Evolutionary conservation across 2,888 invertebrate genomes (phyloP), one percentile per base, ranked within the genome.

Genomic region (Drosophila planitibia): DNA sequence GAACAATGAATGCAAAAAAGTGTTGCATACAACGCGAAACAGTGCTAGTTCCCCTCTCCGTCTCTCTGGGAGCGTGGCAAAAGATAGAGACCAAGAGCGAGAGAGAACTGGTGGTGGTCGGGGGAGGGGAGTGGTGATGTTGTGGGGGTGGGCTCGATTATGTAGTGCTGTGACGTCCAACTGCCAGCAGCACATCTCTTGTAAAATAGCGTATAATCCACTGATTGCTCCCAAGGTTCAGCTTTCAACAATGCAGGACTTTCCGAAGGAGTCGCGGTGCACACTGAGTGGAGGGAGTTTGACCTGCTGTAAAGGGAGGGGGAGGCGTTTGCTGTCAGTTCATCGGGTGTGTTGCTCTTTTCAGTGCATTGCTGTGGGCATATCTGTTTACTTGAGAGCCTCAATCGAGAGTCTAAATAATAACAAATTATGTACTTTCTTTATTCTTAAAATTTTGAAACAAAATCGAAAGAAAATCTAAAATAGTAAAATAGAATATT

Each of bases 181-280:
- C 54, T 71, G 82, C 55, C 70, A 61, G 64, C 60, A 51, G 62
- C 75, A 59, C 76, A 72, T 60, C 73, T 76, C 78, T 74, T 74
- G 74, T 62, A 78, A 79, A 77, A 86, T 81, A 85, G 86, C 81
- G 79, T 63, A 89, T 90, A 86, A 90, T 86, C 90, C 86, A 84
- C 80, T 89, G 86, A 86, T 87, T 90, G 90, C 87, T 87, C 86
- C 86, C 86, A 90, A 87, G 86, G 87, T 87, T 87, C 85, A 80
- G 87, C 87, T 87, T 89, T 90, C 86, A 89, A 84, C 89, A 83
- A 81, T 77, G 72, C 79, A 83, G 79, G 86, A 72, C 79, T 75
- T 58, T 63, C 41, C 39, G 53, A 79, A 58, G 79, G 66, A 70
- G 61, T 55, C 44, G 32, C 30, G 54, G 33, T 63, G 37, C 61